phyloP scores from a whole-genome alignment of 2,797 vertebrate genomes.

The Diglossa cyanea region DNA sequence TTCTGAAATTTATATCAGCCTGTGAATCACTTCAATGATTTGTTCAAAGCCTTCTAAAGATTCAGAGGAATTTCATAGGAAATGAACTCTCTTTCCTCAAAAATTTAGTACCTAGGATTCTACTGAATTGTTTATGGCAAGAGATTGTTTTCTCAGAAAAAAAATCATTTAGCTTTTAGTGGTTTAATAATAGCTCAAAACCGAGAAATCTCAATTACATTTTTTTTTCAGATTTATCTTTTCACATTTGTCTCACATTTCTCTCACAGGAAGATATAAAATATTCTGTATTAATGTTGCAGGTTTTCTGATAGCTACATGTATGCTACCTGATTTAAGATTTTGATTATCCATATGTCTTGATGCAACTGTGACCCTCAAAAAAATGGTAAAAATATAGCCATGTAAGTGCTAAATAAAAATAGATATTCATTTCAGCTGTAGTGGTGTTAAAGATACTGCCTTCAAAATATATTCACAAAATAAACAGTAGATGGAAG shows the following conservation, averaged over 20 bases:
- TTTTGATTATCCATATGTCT: neutral
- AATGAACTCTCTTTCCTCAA: neutral
- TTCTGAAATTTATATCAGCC: neutral
- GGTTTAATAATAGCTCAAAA: neutral
- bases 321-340: neutral
- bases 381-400: neutral
- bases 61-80: neutral
- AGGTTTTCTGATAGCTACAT: neutral
- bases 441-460: neutral
- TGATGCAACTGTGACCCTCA: neutral
- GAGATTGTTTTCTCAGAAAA: conserved; percentile 1
- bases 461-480: neutral
- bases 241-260: neutral
- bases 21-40: neutral
- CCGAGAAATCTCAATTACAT: neutral
- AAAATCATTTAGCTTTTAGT: neutral
- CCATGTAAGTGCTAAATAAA: neutral
- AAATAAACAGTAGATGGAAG: neutral
- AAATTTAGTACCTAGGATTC: neutral
- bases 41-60: neutral
- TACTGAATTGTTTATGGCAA: neutral
- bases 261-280: neutral
- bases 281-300: neutral
- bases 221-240: neutral
- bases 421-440: neutral